Evolutionary conservation across 30 jellyfish, hydroid and myxozoan genomes (phyloP), one percentile per base, ranked within the genome.

Genomic region (Hydractinia echinata): DNA sequence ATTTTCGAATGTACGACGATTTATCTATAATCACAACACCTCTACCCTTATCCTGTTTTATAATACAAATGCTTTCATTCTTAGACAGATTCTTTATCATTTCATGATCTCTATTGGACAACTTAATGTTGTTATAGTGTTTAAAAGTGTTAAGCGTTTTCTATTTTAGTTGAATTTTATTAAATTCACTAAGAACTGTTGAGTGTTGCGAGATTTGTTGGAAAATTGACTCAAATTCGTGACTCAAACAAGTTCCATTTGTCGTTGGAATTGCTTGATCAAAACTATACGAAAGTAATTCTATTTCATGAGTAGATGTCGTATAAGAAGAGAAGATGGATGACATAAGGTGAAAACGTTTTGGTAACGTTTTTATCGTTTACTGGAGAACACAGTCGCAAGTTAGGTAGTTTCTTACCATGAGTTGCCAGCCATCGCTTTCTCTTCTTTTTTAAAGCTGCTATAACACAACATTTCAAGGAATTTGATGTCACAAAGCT

Each of bases 191-290:
- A 58, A 58, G 3, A 13, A 0, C 69, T 58, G 69, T 58, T 30
- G 44, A 30, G 44, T 30, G 44, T 30, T 30, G 44, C 44, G 44
- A 30, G 44, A 30, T 30, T 30, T 3, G 69, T 58, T 58, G 69
- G 69, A 58, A 58, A 58, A 58, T 58, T 58, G 69, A 58, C 69
- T 58, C 69, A 58, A 58, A 16, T 58, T 58, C 69, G 19, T 58
- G 69, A 11, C 69, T 10, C n/a, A n/a, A n/a, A n/a, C n/a, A 1
- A 58, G 69, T 58, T 11, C 19, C 69, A 58, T 58, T 58, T 58
- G 19, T 58, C 69, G 19, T 58, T 16, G 69, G 69, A 58, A 58
- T 58, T 58, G 69, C 69, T 11, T 58, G 69, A 58, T 58, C 69
- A 58, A 58, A 1, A 56, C n/a, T 56, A n/a, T 58, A 58, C 69